Conservation (phyloP, 1,140 invertebrate genomes). For the Dreissena polymorpha region DNA sequence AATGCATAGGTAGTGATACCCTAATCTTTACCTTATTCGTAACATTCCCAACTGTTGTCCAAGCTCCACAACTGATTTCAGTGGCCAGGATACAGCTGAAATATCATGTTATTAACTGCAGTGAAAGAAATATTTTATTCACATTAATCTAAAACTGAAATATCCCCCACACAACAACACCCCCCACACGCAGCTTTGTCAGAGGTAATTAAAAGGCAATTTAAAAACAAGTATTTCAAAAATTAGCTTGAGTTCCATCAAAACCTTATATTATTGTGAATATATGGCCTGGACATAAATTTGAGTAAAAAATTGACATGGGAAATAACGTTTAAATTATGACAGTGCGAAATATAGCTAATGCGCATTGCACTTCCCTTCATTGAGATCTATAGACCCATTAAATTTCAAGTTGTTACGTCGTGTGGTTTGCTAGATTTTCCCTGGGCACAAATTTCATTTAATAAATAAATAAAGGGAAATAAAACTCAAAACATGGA, state of each 20-base stretch:
- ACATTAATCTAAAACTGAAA: neutral
- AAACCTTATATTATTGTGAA: no score
- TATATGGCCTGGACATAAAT: no score
- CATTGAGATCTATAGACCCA: no score
- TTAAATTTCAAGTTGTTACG: no score
- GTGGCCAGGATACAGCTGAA: slow-evolving; percentile 68
- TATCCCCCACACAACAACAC: neutral
- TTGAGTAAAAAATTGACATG: no score
- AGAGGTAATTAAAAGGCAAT: neutral
- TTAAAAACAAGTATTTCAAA: neutral
- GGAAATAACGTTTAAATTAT: no score
- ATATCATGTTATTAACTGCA: neutral
- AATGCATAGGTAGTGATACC: slow-evolving; percentile 9
- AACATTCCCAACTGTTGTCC: slow-evolving; percentile 74
- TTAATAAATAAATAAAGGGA: no score
- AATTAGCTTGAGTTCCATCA: neutral
- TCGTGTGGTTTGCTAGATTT: no score
- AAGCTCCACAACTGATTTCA: slow-evolving; percentile 68
- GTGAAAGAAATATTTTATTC: neutral
- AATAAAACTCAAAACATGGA: no score
- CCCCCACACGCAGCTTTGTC: neutral
- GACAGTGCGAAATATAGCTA: no score
- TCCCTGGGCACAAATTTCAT: no score
- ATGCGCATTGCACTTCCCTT: no score
- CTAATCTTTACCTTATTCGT: slow-evolving; percentile 81